Evolutionary conservation across 2,113 vertebrate species (phyloP), one percentile per base, ranked within the genome.

Genomic region (Rhea pennata): DNA sequence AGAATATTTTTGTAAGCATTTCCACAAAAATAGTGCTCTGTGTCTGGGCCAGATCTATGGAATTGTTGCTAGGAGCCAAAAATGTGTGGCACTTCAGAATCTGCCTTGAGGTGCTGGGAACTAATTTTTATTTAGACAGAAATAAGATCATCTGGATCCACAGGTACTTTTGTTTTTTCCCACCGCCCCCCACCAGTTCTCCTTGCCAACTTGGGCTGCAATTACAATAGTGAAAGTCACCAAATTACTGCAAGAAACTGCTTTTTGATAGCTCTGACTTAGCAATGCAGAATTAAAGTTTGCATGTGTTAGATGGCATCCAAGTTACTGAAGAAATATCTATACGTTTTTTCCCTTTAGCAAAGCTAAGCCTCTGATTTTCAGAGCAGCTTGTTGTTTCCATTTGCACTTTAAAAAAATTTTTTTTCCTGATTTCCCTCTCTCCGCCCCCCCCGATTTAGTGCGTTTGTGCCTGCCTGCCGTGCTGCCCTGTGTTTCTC

Each of bases 1-100:
- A 61, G 44, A 36, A 36, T 87, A 58, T 89, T 91, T 95, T 78
- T 78, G 76, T 66, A 69, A 67, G 40, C 44, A 65, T 90, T 58
- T 31, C 56, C 29, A 82, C 66, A 89, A 76, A 96, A 97, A 93
- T 84, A 92, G 65, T 87, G 71, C 59, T 95, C 77, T 31, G 53
- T 82, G 87, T 96, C 93, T 95, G 80, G 84, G 62, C 74, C 53
- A 91, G 66, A 81, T 88, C 92, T 84, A 26, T 93, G 65, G 77
- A 84, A 75, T 95, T 92, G 95, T 93, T 97, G 85, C 86, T 96
- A 93, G 88, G 92, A 96, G 92, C 86, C 84, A 91, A 95, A 95
- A 91, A 82, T 66, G 65, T 50, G 71, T 82, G 77, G 10, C 66
- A 73, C 90, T 94, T 91, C 73, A 92, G 86, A 84, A 92, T 87